phyloP scores from a whole-genome alignment of 2,113 vertebrate genomes.

The Hyaena hyaena region DNA sequence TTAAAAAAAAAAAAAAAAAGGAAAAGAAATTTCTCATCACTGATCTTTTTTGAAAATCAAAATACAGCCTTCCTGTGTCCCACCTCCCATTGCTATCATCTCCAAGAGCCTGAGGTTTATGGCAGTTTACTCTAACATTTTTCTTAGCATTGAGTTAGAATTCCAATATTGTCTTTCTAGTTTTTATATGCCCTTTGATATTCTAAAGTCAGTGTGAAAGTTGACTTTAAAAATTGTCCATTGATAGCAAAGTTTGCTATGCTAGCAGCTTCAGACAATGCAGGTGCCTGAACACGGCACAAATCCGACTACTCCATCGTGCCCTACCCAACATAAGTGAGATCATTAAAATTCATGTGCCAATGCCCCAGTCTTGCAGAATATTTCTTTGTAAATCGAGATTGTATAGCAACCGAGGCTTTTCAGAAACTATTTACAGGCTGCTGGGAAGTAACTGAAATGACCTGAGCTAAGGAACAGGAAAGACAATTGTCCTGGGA shows the following conservation, averaged over 20 bases:
- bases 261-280: not conserved
- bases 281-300: not conserved
- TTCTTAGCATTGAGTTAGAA: conserved; percentile 55
- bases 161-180: conserved; percentile 36
- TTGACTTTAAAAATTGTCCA: conserved; percentile 52
- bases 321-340: not conserved
- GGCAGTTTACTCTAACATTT: conserved; percentile 7
- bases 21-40: not conserved
- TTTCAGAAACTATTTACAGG: conserved; percentile 23
- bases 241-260: conserved; percentile 8
- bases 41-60: conserved; percentile 31
- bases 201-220: conserved; percentile 57
- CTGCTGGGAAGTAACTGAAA: not conserved
- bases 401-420: not conserved
- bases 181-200: conserved; percentile 62
- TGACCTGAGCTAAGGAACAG: not conserved
- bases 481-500: not conserved
- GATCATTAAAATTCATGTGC: not conserved
- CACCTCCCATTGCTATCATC: not conserved
- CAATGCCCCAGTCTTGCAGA: not conserved
- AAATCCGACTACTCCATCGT: not conserved
- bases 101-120: not conserved
- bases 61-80: not conserved
- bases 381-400: conserved; percentile 5
- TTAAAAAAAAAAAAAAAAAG: not conserved